Evolutionary conservation across 2,888 invertebrate genomes (phyloP).

Genomic region (Altica lythri): DNA sequence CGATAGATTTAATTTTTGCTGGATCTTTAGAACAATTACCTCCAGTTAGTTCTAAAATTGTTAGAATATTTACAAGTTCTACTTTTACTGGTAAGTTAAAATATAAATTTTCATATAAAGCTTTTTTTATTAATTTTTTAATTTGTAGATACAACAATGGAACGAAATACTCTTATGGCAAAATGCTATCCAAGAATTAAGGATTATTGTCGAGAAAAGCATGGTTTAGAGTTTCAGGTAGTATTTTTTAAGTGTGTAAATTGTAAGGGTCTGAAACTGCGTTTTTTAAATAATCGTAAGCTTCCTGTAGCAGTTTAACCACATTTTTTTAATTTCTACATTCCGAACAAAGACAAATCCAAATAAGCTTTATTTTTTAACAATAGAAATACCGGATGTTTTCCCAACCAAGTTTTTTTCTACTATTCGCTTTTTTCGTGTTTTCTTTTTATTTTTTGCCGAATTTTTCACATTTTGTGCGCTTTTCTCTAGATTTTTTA

Average conservation of each 20-base stretch:
- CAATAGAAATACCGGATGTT: too few species aligned
- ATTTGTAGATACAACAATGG: slow-evolving; percentile 89
- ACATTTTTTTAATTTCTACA: too few species aligned
- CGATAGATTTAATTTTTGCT: slow-evolving; percentile 87
- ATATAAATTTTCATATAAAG: background rate
- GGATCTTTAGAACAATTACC: slow-evolving; percentile 88
- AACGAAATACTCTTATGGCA: slow-evolving; percentile 96
- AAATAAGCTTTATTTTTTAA: too few species aligned
- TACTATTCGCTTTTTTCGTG: too few species aligned
- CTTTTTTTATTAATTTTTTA: background rate
- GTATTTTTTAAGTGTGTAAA: background rate
- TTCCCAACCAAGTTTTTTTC: too few species aligned
- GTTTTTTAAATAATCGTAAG: too few species aligned
- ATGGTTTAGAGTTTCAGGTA: slow-evolving; percentile 97
- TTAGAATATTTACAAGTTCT: slow-evolving; percentile 96
- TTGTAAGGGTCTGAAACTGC: background rate
- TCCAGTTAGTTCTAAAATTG: slow-evolving; percentile 96
- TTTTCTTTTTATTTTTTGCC: too few species aligned
- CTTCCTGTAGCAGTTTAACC: too few species aligned
- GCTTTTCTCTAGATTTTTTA: too few species aligned
- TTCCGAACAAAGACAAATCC: too few species aligned
- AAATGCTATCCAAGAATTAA: slow-evolving; percentile 97
- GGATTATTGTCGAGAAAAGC: slow-evolving; percentile 95
- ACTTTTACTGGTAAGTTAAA: slow-evolving; percentile 87
- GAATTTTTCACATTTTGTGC: too few species aligned